Conservation (phyloP, 2,113 vertebrate species). For the Crotalus tigris region DNA sequence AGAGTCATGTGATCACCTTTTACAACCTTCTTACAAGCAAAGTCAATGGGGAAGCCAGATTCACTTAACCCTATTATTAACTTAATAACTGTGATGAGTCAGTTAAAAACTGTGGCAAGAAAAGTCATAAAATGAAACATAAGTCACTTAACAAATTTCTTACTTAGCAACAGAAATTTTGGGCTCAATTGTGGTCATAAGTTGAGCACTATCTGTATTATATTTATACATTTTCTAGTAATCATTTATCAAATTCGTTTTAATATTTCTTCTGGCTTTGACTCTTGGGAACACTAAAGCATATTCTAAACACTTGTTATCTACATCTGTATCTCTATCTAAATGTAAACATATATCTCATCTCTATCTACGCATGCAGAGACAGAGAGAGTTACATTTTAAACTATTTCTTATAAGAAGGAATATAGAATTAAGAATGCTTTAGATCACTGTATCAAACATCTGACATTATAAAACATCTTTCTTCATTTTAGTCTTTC, state of each 20-base stretch:
- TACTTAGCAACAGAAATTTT: neutral
- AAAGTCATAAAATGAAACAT: neutral
- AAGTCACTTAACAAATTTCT: neutral
- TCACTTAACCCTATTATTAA: neutral
- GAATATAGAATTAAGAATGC: slow-evolving; percentile 13
- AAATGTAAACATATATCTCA: neutral
- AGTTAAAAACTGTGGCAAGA: neutral
- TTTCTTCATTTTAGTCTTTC: neutral
- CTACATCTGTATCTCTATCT: neutral
- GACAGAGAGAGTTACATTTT: slow-evolving; percentile 27
- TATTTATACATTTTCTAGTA: neutral
- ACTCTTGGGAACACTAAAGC: slow-evolving; percentile 17
- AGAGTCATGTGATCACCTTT: neutral
- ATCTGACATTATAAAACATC: neutral
- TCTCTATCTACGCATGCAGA: neutral
- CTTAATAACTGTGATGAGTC: neutral
- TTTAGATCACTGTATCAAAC: accelerated
- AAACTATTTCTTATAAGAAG: slow-evolving; percentile 12
- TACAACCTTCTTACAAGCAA: neutral
- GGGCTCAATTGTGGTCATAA: neutral
- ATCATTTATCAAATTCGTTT: neutral
- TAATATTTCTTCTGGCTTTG: neutral
- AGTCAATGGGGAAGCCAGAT: neutral
- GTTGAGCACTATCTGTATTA: neutral
- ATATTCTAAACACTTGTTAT: neutral